Evolutionary conservation across 2,797 vertebrate genomes (phyloP), one percentile per base, ranked within the genome.

Genomic region (Busarellus nigricollis): DNA sequence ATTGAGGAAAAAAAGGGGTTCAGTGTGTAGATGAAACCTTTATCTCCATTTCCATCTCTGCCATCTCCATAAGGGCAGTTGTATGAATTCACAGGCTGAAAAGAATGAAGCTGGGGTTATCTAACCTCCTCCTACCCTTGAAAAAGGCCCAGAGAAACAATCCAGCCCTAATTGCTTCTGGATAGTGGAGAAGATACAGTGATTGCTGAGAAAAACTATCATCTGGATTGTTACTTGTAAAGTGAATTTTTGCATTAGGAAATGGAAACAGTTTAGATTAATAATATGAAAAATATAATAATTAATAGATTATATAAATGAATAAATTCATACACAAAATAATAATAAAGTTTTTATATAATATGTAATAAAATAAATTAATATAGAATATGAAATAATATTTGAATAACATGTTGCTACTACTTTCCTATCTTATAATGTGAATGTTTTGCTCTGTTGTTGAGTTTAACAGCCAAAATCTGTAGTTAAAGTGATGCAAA

Each of bases 51-150:
- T 82, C 44, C 16, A 49, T 47, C 33, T 14, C 45, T 77, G 52
- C 20, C 65, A 18, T 25, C 26, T 35, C 0, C 0, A 8, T 38
- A 55, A 54, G 5, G n/a, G 20, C 11, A 74, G 52, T 5, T 2
- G 14, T 7, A 2, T 28, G 52, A 91, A 66, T 74, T 31, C 35
- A 54, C 6, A 29, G 66, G 22, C 22, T 82, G 35, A 35, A 65
- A 54, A 49, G 90, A 74, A 29, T 63, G 52, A 59, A 69, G 22
- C 11, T 62, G 28, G 6, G 24, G 26, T 52, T 76, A 31, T 38
- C 5, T 1, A 47, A 54, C 11, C 12, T 57, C 62, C 45, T 79
- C 11, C 38, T 66, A 3, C 17, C 21, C 28, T 76, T 67, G 50
- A 26, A 77, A 84, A 80, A 73, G 4, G 3, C 13, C 24, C 28